These are phyloP conservation scores for Tragelaphus imberbis DNA, from an alignment of 2,113 vertebrate species.

Conservation along the genomic window DNA sequence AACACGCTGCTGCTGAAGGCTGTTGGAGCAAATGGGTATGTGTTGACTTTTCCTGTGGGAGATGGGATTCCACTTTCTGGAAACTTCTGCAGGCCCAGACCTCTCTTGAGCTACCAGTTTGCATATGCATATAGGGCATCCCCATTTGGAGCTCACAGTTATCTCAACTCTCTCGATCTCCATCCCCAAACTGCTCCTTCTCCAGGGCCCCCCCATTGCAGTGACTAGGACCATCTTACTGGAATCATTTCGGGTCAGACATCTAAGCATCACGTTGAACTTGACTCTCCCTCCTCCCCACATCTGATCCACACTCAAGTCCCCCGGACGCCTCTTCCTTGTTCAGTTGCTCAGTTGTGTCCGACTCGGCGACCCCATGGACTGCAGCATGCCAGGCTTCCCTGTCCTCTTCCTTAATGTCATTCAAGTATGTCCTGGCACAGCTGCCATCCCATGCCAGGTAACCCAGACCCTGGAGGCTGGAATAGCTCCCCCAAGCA, in stretches of 20 bases:
- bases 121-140: neutral
- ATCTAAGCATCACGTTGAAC: neutral
- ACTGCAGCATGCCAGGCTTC: neutral
- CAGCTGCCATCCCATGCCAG: neutral
- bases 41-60: neutral
- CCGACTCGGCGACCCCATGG: neutral
- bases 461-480: neutral
- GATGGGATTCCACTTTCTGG: neutral
- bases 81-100: neutral
- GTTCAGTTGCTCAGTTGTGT: neutral
- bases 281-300: too few species aligned
- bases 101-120: neutral
- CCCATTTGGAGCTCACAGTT: neutral
- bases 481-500: neutral
- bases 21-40: neutral
- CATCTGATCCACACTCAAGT: neutral
- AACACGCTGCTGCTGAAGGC: rapidly evolving
- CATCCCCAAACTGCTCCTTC: neutral
- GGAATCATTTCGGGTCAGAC: neutral
- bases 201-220: neutral
- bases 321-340: neutral
- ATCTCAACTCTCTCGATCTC: neutral
- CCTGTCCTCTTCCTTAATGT: neutral
- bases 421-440: neutral
- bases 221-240: neutral